These are phyloP conservation scores for Ursus arctos DNA, from an alignment of 2,113 vertebrate genomes.

Conservation along the genomic window DNA sequence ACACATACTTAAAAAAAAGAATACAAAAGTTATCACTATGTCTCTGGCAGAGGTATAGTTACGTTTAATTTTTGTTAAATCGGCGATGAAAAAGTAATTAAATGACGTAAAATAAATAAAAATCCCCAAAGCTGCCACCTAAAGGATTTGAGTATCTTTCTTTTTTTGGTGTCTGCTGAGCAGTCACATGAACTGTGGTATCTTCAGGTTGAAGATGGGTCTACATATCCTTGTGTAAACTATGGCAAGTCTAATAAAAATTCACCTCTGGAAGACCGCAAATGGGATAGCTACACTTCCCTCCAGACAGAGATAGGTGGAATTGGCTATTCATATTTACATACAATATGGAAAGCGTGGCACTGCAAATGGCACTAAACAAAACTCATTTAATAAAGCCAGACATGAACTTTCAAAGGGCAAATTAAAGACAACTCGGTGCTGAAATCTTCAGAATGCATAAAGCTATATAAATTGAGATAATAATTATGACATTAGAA, in stretches of 20 bases:
- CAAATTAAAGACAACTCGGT: background rate
- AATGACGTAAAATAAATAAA: conserved; percentile 49
- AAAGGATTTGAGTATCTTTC: background rate
- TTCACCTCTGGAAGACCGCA: background rate
- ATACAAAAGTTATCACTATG: background rate
- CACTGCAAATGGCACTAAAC: background rate
- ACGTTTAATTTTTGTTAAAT: conserved; percentile 44
- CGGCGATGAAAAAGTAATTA: conserved; percentile 34
- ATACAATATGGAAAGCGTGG: background rate
- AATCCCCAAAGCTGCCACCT: background rate
- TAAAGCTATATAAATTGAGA: background rate
- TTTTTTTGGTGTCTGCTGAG: background rate
- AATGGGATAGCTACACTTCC: background rate
- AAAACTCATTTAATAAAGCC: background rate
- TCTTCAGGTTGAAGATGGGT: background rate
- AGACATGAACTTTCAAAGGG: background rate
- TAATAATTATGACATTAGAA: background rate
- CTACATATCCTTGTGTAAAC: background rate
- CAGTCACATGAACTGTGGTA: fast-evolving
- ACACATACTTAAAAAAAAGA: conserved; percentile 54
- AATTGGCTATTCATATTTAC: background rate
- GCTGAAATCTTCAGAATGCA: conserved; percentile 8
- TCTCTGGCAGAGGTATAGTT: background rate
- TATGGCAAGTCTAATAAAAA: background rate
- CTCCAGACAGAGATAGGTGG: background rate